A percentile compares a stretch with the other conserved stretches of the same genome.
phyloP scores from a whole-genome alignment of 2,888 invertebrate species.

The Cyrtodaria siliqua region DNA sequence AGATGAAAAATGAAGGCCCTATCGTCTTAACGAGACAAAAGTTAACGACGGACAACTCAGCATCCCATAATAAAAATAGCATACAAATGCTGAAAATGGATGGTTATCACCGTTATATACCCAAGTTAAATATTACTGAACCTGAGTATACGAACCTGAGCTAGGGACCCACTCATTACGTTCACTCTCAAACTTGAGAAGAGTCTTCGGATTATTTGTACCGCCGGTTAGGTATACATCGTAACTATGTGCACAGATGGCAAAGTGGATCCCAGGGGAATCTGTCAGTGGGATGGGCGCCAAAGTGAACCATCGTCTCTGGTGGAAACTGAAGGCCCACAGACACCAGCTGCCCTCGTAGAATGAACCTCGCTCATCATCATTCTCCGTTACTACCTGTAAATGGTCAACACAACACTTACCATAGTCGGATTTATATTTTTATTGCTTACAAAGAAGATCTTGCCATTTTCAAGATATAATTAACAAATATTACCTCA shows the following conservation, averaged over 20 bases:
- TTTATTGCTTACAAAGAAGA: too few relatives aligned
- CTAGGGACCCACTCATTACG: conserved; percentile 63
- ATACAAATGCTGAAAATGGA: too few relatives aligned
- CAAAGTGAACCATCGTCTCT: conserved; percentile 64
- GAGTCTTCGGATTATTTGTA: conserved; percentile 48
- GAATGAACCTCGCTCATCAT: conserved; percentile 61
- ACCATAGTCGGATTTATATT: too few relatives aligned
- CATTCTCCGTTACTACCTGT: conserved; percentile 62
- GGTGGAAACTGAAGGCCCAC: conserved; percentile 65
- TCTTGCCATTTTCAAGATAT: too few relatives aligned
- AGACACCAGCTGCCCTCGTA: conserved; percentile 65
- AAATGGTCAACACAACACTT: too few relatives aligned
- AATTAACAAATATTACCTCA: too few relatives aligned
- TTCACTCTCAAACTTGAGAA: conserved; percentile 64
- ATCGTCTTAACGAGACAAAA: too few relatives aligned
- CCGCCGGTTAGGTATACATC: conserved; percentile 66
- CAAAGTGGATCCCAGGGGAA: conserved; percentile 59
- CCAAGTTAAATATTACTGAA: too few relatives aligned
- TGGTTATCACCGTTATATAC: too few relatives aligned
- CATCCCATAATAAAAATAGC: too few relatives aligned
- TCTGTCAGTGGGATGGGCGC: conserved; percentile 54
- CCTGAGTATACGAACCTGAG: conserved; percentile 32
- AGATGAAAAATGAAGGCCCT: too few relatives aligned
- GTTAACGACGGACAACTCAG: too few relatives aligned
- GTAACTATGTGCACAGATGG: conserved; percentile 59